Evolutionary conservation across 1,140 invertebrate species (phyloP).

Genomic region (Drosophila simulans): DNA sequence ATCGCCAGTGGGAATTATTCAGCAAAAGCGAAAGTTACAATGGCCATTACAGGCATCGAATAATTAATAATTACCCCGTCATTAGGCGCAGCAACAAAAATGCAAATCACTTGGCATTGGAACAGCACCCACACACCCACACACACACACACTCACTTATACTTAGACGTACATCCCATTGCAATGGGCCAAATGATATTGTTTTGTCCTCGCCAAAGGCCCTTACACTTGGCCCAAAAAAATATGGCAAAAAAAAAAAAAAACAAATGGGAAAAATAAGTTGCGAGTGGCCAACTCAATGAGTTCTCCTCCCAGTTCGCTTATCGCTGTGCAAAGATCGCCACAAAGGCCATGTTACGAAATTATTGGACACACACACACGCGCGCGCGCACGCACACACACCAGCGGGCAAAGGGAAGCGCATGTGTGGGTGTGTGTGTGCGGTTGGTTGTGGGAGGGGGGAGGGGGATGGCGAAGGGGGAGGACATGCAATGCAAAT

Average conservation of each 20-base stretch:
- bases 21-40: slow-evolving; percentile 6
- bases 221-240: slow-evolving; percentile 32
- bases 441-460: not conserved
- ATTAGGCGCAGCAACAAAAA: slow-evolving; percentile 43
- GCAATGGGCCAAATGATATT: slow-evolving; percentile 20
- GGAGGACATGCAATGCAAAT: slow-evolving; percentile 77
- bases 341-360: slow-evolving; percentile 82
- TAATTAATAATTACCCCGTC: slow-evolving; percentile 56
- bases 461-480: too few species aligned
- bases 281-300: slow-evolving; percentile 51
- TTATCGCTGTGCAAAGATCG: slow-evolving; percentile 76
- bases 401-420: slow-evolving; percentile 4
- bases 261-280: slow-evolving; percentile 13
- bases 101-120: slow-evolving; percentile 58
- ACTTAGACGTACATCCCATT: slow-evolving; percentile 1
- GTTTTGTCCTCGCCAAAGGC: slow-evolving; percentile 33
- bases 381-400: slow-evolving; percentile 17
- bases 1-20: slow-evolving; percentile 8
- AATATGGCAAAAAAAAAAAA: not conserved
- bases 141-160: slow-evolving; percentile 1
- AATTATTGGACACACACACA: slow-evolving; percentile 71
- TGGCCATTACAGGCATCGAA: slow-evolving; percentile 19
- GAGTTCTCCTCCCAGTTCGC: slow-evolving; percentile 20
- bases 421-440: not conserved
- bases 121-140: slow-evolving; percentile 6